Evolutionary conservation across 2,797 vertebrate genomes (phyloP).

Genomic region (Phataginus tetradactyla): DNA sequence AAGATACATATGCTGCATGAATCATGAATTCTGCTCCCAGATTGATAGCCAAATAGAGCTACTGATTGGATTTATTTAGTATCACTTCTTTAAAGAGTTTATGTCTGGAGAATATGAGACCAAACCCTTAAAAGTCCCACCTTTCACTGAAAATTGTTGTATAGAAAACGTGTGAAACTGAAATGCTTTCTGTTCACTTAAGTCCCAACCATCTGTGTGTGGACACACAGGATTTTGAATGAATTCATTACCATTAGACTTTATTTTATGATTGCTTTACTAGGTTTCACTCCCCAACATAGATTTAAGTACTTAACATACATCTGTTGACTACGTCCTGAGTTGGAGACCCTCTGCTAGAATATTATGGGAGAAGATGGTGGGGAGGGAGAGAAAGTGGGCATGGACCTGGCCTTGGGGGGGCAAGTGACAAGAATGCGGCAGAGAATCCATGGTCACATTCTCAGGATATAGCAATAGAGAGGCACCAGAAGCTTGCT

Average conservation of each 20-base stretch:
- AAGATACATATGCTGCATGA: background rate
- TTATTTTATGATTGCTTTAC: background rate
- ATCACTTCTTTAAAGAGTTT: background rate
- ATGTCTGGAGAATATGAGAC: background rate
- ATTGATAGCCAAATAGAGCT: background rate
- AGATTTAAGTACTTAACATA: background rate
- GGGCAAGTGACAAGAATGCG: background rate
- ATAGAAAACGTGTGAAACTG: background rate
- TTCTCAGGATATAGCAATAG: background rate
- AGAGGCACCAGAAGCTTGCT: background rate
- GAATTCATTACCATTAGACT: background rate
- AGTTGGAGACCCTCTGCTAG: background rate
- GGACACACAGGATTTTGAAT: background rate
- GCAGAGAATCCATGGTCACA: background rate
- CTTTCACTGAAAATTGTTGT: background rate
- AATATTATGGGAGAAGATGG: background rate
- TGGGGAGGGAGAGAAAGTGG: background rate
- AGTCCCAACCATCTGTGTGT: background rate
- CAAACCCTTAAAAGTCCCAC: background rate
- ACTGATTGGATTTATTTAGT: background rate
- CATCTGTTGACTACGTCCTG: background rate
- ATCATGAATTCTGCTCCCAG: background rate
- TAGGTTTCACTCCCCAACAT: background rate
- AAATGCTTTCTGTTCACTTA: background rate
- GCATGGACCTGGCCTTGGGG: background rate